Conservation (phyloP, 2,797 vertebrate genomes). For the Characodon lateralis region DNA sequence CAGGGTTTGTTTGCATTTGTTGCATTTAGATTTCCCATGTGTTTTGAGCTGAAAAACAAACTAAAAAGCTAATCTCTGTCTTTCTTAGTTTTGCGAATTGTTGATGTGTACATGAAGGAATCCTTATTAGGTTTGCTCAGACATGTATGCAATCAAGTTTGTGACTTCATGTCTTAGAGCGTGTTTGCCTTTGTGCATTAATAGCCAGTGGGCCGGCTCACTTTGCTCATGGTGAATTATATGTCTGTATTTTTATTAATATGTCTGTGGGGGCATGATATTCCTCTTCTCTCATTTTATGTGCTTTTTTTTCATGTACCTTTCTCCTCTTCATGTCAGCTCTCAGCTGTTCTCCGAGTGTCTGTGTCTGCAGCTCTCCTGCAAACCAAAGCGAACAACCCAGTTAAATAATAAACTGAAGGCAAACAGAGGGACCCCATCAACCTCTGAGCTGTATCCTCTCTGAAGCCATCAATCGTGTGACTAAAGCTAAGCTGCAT, state of each 20-base stretch:
- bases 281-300: slow-evolving; percentile 22
- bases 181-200: slow-evolving; percentile 9
- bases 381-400: slow-evolving; percentile 67
- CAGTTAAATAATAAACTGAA: slow-evolving; percentile 78
- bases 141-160: slow-evolving; percentile 22
- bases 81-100: slow-evolving; percentile 52
- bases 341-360: slow-evolving; percentile 32
- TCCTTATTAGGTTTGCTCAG: slow-evolving; percentile 23
- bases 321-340: slow-evolving; percentile 24
- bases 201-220: slow-evolving; percentile 15
- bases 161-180: slow-evolving; percentile 7
- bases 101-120: slow-evolving; percentile 36
- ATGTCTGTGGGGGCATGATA: slow-evolving; percentile 16
- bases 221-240: slow-evolving; percentile 18
- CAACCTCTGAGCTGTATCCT: slow-evolving; percentile 75
- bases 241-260: slow-evolving; percentile 13
- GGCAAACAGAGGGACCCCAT: slow-evolving; percentile 76
- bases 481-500: slow-evolving; percentile 73
- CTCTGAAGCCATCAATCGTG: slow-evolving; percentile 78
- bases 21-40: slow-evolving; percentile 46
- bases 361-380: slow-evolving; percentile 50
- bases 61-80: slow-evolving; percentile 53
- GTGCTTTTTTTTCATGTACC: slow-evolving; percentile 14
- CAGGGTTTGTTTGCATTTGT: slow-evolving; percentile 66
- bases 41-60: slow-evolving; percentile 33